Conservation (phyloP, 2,888 invertebrate genomes). For the Lasioglossum villosulum region DNA sequence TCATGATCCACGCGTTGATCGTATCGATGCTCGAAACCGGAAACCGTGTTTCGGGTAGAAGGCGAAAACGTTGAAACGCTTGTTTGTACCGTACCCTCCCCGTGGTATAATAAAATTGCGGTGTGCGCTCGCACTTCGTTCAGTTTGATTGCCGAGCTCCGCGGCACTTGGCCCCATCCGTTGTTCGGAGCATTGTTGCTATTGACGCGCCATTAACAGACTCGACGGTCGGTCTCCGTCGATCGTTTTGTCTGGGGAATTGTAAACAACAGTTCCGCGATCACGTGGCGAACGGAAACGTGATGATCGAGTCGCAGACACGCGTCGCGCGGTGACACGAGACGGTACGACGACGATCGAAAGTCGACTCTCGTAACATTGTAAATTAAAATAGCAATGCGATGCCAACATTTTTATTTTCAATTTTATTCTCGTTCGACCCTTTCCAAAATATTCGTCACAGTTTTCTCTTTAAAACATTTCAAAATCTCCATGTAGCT, state of each 20-base stretch:
- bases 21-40: conserved; percentile 60
- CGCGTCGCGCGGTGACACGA: not conserved
- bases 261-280: not conserved
- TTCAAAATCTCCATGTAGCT: too few species aligned
- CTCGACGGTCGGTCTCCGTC: not conserved
- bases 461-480: too few species aligned
- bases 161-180: not conserved
- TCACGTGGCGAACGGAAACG: conserved; percentile 2
- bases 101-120: not conserved
- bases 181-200: not conserved
- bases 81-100: conserved; percentile 13
- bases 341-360: not conserved
- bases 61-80: conserved; percentile 24
- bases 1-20: conserved; percentile 53
- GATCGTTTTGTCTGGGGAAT: not conserved
- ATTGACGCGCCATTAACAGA: not conserved
- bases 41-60: conserved; percentile 52
- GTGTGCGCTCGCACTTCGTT: not conserved
- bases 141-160: not conserved
- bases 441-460: too few species aligned
- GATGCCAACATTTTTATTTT: too few species aligned
- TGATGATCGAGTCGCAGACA: not conserved
- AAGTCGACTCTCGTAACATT: not conserved
- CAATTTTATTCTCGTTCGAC: too few species aligned
- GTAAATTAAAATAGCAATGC: too few species aligned